Evolutionary conservation across 2,113 vertebrate species (phyloP).

Genomic region (Anser cygnoides): DNA sequence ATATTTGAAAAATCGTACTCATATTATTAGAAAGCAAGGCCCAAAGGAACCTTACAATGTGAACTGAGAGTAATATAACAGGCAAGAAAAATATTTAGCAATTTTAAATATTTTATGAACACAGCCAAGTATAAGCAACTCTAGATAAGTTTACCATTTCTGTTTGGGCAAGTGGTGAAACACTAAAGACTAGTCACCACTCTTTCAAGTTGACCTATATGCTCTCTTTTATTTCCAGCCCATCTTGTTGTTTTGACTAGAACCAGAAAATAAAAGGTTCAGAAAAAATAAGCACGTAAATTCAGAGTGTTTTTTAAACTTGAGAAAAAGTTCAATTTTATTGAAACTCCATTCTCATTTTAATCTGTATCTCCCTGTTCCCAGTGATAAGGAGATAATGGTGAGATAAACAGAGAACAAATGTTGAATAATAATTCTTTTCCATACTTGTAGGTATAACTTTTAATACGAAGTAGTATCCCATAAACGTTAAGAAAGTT

Average conservation of each 20-base stretch:
- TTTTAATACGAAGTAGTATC: background rate
- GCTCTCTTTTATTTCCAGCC: background rate
- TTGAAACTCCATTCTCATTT: background rate
- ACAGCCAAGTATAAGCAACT: background rate
- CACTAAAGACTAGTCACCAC: background rate
- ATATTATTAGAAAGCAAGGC: background rate
- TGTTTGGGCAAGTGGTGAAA: background rate
- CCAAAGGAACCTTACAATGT: background rate
- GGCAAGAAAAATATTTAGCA: background rate
- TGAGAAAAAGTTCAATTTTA: background rate
- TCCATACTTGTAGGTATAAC: background rate
- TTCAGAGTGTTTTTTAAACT: background rate
- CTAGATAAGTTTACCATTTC: background rate
- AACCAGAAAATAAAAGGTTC: background rate
- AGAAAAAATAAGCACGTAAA: background rate
- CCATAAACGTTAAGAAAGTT: background rate
- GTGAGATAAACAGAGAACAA: background rate
- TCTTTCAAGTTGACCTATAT: background rate
- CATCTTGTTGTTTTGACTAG: background rate
- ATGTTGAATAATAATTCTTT: background rate
- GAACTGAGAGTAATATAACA: background rate
- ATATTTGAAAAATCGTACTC: background rate
- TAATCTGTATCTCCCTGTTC: background rate
- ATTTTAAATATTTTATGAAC: background rate
- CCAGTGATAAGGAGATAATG: background rate